Conservation (phyloP, 2,888 invertebrate species). For the Rhamnusium bicolor region DNA sequence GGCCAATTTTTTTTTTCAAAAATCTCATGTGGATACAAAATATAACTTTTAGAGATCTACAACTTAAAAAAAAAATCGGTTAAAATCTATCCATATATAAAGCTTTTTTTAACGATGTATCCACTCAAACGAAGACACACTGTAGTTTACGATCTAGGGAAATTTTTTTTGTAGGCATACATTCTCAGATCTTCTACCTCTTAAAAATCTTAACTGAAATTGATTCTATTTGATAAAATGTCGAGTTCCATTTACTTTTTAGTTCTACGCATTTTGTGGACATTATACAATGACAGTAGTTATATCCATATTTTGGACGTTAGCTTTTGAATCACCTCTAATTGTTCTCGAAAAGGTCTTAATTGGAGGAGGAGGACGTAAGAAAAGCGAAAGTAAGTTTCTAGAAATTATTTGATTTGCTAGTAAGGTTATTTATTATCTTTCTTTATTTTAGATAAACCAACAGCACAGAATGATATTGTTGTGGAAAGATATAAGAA, state of each 20-base stretch:
- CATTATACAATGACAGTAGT: conserved; percentile 68
- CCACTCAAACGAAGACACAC: too few relatives aligned
- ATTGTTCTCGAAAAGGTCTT: conserved; percentile 68
- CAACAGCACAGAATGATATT: neutral
- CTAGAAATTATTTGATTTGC: neutral
- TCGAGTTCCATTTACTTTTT: conserved; percentile 30
- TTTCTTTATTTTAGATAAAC: neutral
- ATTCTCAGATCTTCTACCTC: too few relatives aligned
- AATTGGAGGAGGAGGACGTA: neutral
- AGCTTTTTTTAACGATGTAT: too few relatives aligned
- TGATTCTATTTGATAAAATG: too few relatives aligned
- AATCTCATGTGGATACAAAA: too few relatives aligned
- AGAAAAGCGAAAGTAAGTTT: neutral
- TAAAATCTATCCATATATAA: too few relatives aligned
- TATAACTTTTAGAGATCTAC: too few relatives aligned
- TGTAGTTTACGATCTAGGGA: too few relatives aligned
- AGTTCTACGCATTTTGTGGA: conserved; percentile 70
- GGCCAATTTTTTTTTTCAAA: too few relatives aligned
- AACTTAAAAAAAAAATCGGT: too few relatives aligned
- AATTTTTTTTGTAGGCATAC: too few relatives aligned
- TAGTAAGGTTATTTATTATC: neutral
- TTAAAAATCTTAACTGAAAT: too few relatives aligned
- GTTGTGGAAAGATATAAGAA: neutral
- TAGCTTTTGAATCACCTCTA: conserved; percentile 72
- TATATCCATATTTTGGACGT: conserved; percentile 68